These are phyloP conservation scores for Hoplodrina ambigua DNA, from an alignment of 2,888 invertebrate genomes.

Conservation along the genomic window DNA sequence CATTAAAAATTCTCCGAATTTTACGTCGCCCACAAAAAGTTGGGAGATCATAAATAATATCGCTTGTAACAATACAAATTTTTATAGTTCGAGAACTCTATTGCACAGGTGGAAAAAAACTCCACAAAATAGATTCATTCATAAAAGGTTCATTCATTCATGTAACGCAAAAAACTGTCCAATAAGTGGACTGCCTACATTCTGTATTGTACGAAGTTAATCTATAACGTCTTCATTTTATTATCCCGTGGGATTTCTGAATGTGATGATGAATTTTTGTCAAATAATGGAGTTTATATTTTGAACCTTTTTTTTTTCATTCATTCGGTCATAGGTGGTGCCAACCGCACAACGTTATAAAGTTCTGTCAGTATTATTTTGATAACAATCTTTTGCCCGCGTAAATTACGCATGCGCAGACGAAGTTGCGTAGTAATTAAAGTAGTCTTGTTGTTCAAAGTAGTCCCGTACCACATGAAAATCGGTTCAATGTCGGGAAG, in stretches of 20 bases:
- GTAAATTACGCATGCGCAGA: too few relatives aligned
- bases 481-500: too few relatives aligned
- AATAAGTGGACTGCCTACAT: conserved; percentile 66
- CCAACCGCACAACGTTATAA: conserved; percentile 36
- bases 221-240: conserved; percentile 85
- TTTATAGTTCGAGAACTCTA: conserved; percentile 81
- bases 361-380: background rate
- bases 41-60: conserved; percentile 84
- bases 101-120: conserved; percentile 81
- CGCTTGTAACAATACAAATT: conserved; percentile 85
- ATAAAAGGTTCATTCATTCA: conserved; percentile 79
- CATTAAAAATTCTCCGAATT: conserved; percentile 58
- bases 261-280: conserved; percentile 59
- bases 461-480: too few relatives aligned
- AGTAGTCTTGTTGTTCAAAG: too few relatives aligned
- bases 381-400: too few relatives aligned
- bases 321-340: conserved; percentile 26
- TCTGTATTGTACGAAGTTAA: conserved; percentile 75
- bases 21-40: conserved; percentile 67
- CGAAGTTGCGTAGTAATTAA: too few relatives aligned
- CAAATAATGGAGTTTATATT: conserved; percentile 41
- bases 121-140: conserved; percentile 76
- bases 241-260: conserved; percentile 83
- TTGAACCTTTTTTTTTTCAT: conserved; percentile 37
- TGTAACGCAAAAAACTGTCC: conserved; percentile 74